Percentiles rank a stretch among this genome's conserved stretches.
These are phyloP conservation scores for Xestia ashworthii DNA, from an alignment of 2,888 invertebrate genomes.

Conservation along the genomic window DNA sequence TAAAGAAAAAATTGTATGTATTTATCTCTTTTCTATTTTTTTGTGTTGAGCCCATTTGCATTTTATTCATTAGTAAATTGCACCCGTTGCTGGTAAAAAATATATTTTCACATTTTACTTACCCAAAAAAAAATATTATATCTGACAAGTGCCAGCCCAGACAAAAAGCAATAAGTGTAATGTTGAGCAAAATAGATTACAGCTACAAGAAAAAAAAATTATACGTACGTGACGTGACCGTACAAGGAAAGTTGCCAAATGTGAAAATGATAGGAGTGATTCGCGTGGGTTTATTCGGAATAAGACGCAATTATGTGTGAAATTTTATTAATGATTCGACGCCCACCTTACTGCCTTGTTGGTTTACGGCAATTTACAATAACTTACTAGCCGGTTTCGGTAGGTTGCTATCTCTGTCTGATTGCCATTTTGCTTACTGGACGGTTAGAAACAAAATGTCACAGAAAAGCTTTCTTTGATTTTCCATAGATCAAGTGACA, in stretches of 20 bases:
- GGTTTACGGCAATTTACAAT: background rate
- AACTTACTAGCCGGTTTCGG: too few relatives aligned
- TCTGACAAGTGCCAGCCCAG: background rate
- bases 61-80: background rate
- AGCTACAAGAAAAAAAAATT: background rate
- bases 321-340: background rate
- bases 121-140: background rate
- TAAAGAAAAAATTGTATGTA: too few relatives aligned
- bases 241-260: background rate
- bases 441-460: too few relatives aligned
- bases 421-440: too few relatives aligned
- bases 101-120: background rate
- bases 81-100: background rate
- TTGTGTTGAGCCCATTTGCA: background rate
- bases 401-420: too few relatives aligned
- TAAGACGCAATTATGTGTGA: background rate
- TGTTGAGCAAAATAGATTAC: constrained; percentile 14
- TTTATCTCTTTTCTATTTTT: background rate
- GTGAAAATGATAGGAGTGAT: background rate
- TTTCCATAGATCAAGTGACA: too few relatives aligned
- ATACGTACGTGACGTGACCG: constrained; percentile 4
- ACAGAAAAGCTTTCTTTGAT: too few relatives aligned
- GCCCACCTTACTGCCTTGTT: background rate
- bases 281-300: background rate
- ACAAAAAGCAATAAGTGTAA: background rate